A percentile compares a stretch with the other conserved stretches of the same genome.
phyloP scores from a whole-genome alignment of 2,797 vertebrate genomes.

The Rhinoraja longicauda region DNA sequence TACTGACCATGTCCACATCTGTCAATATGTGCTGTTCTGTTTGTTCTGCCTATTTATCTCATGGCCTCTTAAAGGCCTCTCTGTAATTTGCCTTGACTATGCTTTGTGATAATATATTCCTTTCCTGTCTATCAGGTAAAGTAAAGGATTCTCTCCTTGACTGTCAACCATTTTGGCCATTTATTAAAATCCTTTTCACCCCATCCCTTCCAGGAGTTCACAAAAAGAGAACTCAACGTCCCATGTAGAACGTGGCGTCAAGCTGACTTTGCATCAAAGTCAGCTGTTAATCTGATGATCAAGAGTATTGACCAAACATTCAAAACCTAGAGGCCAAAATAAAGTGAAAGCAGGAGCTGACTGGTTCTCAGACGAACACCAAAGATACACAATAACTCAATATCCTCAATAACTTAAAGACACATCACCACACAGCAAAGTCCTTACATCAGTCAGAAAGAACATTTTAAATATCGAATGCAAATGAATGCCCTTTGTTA shows the following conservation, averaged over 20 bases:
- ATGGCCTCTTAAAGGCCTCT: not conserved
- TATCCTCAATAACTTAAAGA: too few relatives aligned
- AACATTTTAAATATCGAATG: not conserved
- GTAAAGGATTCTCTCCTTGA: too few relatives aligned
- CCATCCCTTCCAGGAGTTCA: not conserved
- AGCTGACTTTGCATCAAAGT: not conserved
- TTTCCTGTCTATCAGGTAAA: not conserved
- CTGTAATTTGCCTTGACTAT: not conserved
- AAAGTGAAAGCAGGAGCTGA: not conserved
- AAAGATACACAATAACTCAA: not conserved
- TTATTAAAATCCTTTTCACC: not conserved
- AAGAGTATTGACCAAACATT: not conserved
- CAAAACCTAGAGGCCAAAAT: not conserved
- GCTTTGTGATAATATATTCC: not conserved
- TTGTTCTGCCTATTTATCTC: not conserved
- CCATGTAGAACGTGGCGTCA: not conserved
- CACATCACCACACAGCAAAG: not conserved
- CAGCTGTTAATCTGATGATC: slow-evolving; percentile 3
- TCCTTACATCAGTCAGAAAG: not conserved
- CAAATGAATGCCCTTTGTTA: not conserved
- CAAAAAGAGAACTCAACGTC: not conserved
- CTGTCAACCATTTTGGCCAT: not conserved
- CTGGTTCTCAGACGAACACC: not conserved
- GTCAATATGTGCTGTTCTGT: not conserved
- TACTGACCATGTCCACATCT: too few relatives aligned